These are phyloP conservation scores for Botrylloides violaceus DNA, from an alignment of 23 tunicate genomes.

Conservation along the genomic window DNA sequence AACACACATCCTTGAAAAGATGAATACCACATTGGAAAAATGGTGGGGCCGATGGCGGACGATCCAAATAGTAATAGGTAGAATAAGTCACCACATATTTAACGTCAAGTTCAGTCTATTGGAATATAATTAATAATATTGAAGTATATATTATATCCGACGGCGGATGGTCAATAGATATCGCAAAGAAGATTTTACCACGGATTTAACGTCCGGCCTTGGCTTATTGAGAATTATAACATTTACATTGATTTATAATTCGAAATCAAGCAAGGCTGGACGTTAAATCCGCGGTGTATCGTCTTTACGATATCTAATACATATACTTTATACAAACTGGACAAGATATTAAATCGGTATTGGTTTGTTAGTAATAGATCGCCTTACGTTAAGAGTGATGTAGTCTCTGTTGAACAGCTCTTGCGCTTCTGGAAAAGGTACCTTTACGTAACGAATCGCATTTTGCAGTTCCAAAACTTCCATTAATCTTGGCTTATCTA, in stretches of 20 bases:
- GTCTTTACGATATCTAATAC: no score
- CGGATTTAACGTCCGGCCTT: no score
- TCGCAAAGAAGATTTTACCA: no score
- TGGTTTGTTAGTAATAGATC: no score
- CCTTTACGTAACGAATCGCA: slow-evolving; percentile 43
- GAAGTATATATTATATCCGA: neutral
- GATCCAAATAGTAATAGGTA: no score
- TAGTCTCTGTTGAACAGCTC: slow-evolving; percentile 11
- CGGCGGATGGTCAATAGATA: no score
- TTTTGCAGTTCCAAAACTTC: slow-evolving; percentile 62
- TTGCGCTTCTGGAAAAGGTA: slow-evolving; percentile 8
- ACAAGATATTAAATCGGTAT: neutral
- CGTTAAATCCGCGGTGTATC: no score
- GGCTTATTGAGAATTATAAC: no score
- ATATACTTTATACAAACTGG: neutral
- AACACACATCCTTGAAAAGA: slow-evolving; percentile 80
- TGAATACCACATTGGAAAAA: neutral
- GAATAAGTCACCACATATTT: no score
- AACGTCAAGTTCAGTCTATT: no score
- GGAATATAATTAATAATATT: neutral
- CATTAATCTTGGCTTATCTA: slow-evolving; percentile 40
- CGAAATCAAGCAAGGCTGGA: no score
- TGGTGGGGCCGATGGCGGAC: no score
- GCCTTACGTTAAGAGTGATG: slow-evolving; percentile 19
- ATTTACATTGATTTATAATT: neutral